phyloP scores from a whole-genome alignment of 2,113 vertebrate species.

The Todiramphus saurophagus region DNA sequence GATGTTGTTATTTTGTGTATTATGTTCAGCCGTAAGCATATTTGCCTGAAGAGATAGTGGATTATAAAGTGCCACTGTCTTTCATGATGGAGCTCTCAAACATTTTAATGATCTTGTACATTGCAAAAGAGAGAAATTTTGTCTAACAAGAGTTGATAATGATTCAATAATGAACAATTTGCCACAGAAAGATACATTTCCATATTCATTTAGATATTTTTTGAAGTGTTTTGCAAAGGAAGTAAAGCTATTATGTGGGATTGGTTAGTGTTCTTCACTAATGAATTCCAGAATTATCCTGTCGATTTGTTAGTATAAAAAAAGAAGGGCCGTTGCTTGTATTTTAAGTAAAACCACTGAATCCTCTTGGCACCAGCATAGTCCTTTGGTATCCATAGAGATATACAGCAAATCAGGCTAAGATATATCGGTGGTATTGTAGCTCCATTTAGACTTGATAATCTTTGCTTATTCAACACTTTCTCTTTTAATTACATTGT shows the following conservation, averaged over 20 bases:
- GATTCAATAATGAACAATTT: conserved; percentile 80
- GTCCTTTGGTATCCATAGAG: conserved; percentile 58
- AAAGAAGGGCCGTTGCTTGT: conserved; percentile 51
- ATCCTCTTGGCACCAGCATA: conserved; percentile 36
- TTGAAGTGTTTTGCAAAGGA: conserved; percentile 76
- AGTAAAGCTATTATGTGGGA: conserved; percentile 74
- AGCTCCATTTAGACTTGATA: conserved; percentile 48
- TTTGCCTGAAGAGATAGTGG: conserved; percentile 77
- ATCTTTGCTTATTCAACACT: conserved; percentile 58
- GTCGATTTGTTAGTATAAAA: conserved; percentile 70
- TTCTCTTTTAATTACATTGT: conserved; percentile 57
- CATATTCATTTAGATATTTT: conserved; percentile 80
- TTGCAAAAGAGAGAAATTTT: conserved; percentile 76
- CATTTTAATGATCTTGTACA: conserved; percentile 76
- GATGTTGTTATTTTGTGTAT: conserved; percentile 73
- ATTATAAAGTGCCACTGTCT: conserved; percentile 77
- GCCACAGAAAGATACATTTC: conserved; percentile 74
- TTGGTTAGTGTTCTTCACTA: conserved; percentile 72
- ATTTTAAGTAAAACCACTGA: conserved; percentile 65
- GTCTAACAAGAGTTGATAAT: conserved; percentile 77
- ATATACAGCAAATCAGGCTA: conserved; percentile 44
- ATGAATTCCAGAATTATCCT: conserved; percentile 78
- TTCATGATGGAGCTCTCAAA: conserved; percentile 76
- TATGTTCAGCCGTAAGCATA: conserved; percentile 74
- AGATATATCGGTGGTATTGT: conserved; percentile 48